Percentiles rank a stretch among this genome's conserved stretches.
These are phyloP conservation scores for Pterocles burchelli DNA, from an alignment of 2,113 vertebrate genomes.

Conservation along the genomic window DNA sequence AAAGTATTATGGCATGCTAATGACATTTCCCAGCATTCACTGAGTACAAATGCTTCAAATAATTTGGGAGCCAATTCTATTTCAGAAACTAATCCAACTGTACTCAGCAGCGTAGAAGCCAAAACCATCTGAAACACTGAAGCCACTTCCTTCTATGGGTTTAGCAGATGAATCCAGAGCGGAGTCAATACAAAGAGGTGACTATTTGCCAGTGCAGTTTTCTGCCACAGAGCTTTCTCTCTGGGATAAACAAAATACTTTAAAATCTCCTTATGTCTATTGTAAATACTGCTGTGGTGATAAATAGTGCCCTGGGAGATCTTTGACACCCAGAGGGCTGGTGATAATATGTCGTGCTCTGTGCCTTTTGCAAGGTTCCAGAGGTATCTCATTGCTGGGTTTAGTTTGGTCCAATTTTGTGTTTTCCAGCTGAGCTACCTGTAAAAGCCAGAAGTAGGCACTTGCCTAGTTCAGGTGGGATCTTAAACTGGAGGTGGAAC, in stretches of 20 bases:
- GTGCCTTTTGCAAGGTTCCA: not conserved
- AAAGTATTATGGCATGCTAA: constrained; percentile 51
- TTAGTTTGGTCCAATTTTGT: not conserved
- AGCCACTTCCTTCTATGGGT: constrained; percentile 68
- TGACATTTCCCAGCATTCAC: constrained; percentile 62
- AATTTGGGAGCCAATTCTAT: constrained; percentile 62
- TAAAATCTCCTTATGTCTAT: not conserved
- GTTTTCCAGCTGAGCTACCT: not conserved
- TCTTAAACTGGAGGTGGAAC: not conserved
- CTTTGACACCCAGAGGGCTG: not conserved
- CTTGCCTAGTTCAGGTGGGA: not conserved
- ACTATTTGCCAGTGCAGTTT: constrained; percentile 24
- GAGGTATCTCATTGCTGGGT: not conserved
- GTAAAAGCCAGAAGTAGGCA: not conserved
- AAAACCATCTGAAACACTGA: constrained; percentile 45
- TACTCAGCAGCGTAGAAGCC: constrained; percentile 30
- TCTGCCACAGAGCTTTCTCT: not conserved
- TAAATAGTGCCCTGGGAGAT: not conserved
- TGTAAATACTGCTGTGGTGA: not conserved
- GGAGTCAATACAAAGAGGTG: constrained; percentile 33
- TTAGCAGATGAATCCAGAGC: constrained; percentile 65
- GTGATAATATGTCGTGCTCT: not conserved
- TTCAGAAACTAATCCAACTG: constrained; percentile 69
- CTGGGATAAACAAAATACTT: not conserved
- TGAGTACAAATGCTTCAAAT: constrained; percentile 55